Percentiles rank a stretch among this genome's conserved stretches.
Conservation (phyloP, 2,888 invertebrate species). For the Drosophila meridionalis region DNA sequence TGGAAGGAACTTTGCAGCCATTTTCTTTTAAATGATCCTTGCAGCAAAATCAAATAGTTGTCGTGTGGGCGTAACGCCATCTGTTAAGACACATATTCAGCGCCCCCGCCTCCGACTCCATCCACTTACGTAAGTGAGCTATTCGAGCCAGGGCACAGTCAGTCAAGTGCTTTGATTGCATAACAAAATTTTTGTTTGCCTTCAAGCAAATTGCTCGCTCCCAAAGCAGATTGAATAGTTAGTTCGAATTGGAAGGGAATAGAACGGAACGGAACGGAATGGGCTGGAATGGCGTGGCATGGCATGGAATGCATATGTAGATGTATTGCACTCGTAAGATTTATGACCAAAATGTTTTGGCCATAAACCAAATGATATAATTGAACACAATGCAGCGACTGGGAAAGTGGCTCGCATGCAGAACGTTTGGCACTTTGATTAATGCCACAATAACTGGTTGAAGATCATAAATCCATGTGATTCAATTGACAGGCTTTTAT, state of each 20-base stretch:
- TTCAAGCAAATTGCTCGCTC: constrained; percentile 49
- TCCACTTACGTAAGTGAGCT: constrained; percentile 32
- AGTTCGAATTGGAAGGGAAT: constrained; percentile 7
- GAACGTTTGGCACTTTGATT: constrained; percentile 24
- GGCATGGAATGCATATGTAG: background rate
- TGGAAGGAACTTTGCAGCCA: constrained; percentile 42
- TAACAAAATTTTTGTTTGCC: constrained; percentile 57
- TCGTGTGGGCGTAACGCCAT: constrained; percentile 26
- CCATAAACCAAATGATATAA: constrained; percentile 55
- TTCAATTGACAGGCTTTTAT: constrained; percentile 3
- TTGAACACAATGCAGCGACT: constrained; percentile 48
- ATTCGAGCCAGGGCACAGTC: constrained; percentile 12
- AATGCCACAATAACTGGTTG: constrained; percentile 5
- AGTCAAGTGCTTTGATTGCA: constrained; percentile 47
- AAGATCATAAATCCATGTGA: constrained; percentile 12
- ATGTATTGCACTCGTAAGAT: constrained; percentile 46
- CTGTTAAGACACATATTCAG: constrained; percentile 27
- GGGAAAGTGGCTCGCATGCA: background rate
- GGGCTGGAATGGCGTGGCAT: background rate
- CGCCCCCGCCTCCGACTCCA: background rate
- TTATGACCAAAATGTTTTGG: constrained; percentile 55
- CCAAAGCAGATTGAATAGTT: constrained; percentile 28
- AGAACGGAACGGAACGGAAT: background rate
- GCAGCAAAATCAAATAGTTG: constrained; percentile 45
- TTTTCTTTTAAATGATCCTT: constrained; percentile 60